Percentiles rank a stretch among this genome's conserved stretches.
Conservation (phyloP, 2,113 vertebrate genomes). For the Mixornis gularis region DNA sequence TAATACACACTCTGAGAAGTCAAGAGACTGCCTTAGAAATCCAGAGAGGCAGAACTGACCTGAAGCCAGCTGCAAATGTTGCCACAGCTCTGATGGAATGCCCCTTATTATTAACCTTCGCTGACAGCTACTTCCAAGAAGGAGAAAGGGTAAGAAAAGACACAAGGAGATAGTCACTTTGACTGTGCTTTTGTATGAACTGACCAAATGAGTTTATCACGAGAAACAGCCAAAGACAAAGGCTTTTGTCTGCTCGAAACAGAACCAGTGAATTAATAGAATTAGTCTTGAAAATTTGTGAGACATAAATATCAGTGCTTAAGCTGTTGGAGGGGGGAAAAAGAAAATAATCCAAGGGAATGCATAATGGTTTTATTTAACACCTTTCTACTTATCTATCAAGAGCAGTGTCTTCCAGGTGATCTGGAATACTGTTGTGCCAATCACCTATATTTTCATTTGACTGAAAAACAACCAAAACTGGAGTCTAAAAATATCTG, state of each 20-base stretch:
- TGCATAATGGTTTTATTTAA: neutral
- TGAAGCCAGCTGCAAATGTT: slow-evolving; percentile 3
- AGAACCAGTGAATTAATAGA: neutral
- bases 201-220: neutral
- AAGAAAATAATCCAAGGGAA: neutral
- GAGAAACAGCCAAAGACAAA: neutral
- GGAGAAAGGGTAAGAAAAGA: neutral
- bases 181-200: slow-evolving; percentile 4
- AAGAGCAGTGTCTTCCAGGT: neutral
- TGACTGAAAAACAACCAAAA: neutral
- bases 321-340: neutral
- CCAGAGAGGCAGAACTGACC: slow-evolving; percentile 25
- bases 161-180: neutral
- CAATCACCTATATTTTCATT: neutral
- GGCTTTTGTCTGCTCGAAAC: neutral
- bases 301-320: neutral
- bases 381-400: neutral
- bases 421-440: neutral
- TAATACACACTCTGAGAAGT: neutral
- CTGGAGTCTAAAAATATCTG: neutral
- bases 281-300: neutral
- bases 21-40: slow-evolving; percentile 29
- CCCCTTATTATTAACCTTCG: slow-evolving; percentile 27
- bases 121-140: slow-evolving; percentile 34
- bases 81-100: neutral